Evolutionary conservation across 2,888 invertebrate species (phyloP).

Genomic region (Meliscaeva auricollis): DNA sequence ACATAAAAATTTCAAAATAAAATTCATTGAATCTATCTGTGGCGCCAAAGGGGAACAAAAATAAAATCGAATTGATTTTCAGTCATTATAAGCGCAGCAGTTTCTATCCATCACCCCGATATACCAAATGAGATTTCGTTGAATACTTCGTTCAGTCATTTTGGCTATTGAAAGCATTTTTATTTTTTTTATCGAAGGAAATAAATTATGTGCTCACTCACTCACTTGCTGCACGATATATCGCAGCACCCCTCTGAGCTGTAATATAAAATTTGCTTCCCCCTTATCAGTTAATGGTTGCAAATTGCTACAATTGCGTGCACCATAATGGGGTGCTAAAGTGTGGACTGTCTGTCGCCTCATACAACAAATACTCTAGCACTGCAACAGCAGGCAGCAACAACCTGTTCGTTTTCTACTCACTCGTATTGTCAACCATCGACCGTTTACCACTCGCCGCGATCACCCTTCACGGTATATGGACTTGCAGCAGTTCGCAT

Average conservation of each 20-base stretch:
- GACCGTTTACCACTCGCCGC: slow-evolving; percentile 1
- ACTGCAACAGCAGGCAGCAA: not conserved
- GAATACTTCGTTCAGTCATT: slow-evolving; percentile 21
- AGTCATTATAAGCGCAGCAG: slow-evolving; percentile 2
- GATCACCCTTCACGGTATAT: slow-evolving; percentile 20
- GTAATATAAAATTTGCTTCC: slow-evolving; percentile 24
- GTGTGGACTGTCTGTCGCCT: not conserved
- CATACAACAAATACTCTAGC: not conserved
- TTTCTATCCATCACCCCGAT: not conserved
- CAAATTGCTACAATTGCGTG: slow-evolving; percentile 32
- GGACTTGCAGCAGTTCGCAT: slow-evolving; percentile 5
- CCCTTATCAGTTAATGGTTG: slow-evolving; percentile 51
- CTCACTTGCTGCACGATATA: slow-evolving; percentile 8
- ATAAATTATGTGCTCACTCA: slow-evolving; percentile 20
- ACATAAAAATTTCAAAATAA: slow-evolving; percentile 35
- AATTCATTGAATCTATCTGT: slow-evolving; percentile 8
- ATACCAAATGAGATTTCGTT: not conserved
- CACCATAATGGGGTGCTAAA: slow-evolving; percentile 42
- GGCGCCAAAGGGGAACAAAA: slow-evolving; percentile 35
- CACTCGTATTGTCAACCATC: slow-evolving; percentile 21
- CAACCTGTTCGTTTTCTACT: slow-evolving; percentile 51
- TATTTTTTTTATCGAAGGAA: slow-evolving; percentile 28
- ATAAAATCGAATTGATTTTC: slow-evolving; percentile 27
- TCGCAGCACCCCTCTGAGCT: slow-evolving; percentile 25
- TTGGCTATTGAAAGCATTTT: too few species aligned